A percentile compares a stretch with the other conserved stretches of the same genome.
Conservation (phyloP, 2,888 invertebrate genomes). For the Chrysotoxum bicinctum region DNA sequence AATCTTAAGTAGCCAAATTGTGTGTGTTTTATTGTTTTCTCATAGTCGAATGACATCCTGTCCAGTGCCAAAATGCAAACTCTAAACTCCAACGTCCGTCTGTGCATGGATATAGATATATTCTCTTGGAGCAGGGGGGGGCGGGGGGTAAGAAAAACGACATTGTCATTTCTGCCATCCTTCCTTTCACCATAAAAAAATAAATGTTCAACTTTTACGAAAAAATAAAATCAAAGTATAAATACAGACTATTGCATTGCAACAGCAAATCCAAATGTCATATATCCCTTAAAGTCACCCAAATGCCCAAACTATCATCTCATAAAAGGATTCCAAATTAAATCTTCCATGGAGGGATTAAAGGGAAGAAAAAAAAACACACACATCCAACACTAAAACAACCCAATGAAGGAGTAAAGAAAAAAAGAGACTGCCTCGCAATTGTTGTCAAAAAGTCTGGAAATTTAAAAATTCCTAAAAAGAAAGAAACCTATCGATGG, state of each 20-base stretch:
- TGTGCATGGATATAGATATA: background rate
- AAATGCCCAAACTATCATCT: conserved; percentile 60
- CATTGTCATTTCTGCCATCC: conserved; percentile 47
- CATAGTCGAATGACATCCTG: conserved; percentile 72
- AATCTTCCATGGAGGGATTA: conserved; percentile 60
- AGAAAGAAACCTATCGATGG: conserved; percentile 37
- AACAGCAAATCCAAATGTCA: conserved; percentile 61
- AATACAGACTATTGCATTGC: conserved; percentile 60
- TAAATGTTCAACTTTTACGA: conserved; percentile 13
- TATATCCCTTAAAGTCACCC: conserved; percentile 55
- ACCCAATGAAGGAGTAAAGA: conserved; percentile 19
- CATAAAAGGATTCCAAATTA: conserved; percentile 65
- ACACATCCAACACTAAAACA: conserved; percentile 41
- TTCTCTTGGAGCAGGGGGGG: background rate
- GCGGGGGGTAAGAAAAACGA: background rate
- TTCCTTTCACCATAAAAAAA: conserved; percentile 32
- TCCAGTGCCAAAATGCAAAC: conserved; percentile 69
- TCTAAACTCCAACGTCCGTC: conserved; percentile 71
- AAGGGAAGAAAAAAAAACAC: conserved; percentile 9
- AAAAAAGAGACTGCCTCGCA: conserved; percentile 44
- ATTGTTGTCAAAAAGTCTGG: conserved; percentile 72
- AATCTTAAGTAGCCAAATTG: conserved; percentile 72
- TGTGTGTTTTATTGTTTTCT: conserved; percentile 71
- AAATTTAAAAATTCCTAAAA: conserved; percentile 63
- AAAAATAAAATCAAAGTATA: conserved; percentile 46